Evolutionary conservation across 2,888 invertebrate genomes (phyloP).

Genomic region (Fragum whitleyi): DNA sequence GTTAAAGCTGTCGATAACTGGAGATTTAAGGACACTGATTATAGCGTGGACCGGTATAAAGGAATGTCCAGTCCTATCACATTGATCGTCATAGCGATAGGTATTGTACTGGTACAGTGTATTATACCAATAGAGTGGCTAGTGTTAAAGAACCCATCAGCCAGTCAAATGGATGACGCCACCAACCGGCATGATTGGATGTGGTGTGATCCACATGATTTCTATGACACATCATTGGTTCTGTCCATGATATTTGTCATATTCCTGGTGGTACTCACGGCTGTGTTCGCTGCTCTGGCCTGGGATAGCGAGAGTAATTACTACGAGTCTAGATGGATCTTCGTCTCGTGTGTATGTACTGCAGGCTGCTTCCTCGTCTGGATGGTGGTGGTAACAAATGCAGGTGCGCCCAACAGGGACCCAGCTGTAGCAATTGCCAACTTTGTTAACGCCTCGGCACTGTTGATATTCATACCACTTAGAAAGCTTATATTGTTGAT

Average conservation of each 20-base stretch:
- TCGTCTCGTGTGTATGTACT: slow-evolving; percentile 75
- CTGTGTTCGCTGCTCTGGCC: slow-evolving; percentile 84
- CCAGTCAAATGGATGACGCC: slow-evolving; percentile 68
- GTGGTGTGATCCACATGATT: slow-evolving; percentile 79
- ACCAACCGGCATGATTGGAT: slow-evolving; percentile 73
- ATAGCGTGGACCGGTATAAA: slow-evolving; percentile 70
- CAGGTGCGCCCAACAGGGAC: slow-evolving; percentile 81
- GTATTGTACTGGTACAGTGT: slow-evolving; percentile 82
- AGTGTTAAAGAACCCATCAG: slow-evolving; percentile 83
- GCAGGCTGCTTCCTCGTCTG: slow-evolving; percentile 84
- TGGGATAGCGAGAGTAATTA: slow-evolving; percentile 85
- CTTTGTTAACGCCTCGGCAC: slow-evolving; percentile 84
- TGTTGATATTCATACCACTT: slow-evolving; percentile 84
- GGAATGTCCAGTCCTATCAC: slow-evolving; percentile 82
- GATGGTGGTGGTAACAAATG: slow-evolving; percentile 84
- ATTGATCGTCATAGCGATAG: slow-evolving; percentile 82
- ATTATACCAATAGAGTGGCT: slow-evolving; percentile 85
- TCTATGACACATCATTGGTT: slow-evolving; percentile 84
- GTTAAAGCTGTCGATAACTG: slow-evolving; percentile 85
- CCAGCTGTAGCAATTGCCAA: slow-evolving; percentile 85
- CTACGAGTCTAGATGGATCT: slow-evolving; percentile 85
- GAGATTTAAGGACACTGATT: slow-evolving; percentile 77
- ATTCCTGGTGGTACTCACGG: slow-evolving; percentile 84
- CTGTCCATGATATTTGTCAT: slow-evolving; percentile 85
- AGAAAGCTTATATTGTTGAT: slow-evolving; percentile 83